Percentiles rank a stretch among this genome's conserved stretches.
These are phyloP conservation scores for Halictus ligatus DNA, from an alignment of 2,888 invertebrate species.

Conservation along the genomic window DNA sequence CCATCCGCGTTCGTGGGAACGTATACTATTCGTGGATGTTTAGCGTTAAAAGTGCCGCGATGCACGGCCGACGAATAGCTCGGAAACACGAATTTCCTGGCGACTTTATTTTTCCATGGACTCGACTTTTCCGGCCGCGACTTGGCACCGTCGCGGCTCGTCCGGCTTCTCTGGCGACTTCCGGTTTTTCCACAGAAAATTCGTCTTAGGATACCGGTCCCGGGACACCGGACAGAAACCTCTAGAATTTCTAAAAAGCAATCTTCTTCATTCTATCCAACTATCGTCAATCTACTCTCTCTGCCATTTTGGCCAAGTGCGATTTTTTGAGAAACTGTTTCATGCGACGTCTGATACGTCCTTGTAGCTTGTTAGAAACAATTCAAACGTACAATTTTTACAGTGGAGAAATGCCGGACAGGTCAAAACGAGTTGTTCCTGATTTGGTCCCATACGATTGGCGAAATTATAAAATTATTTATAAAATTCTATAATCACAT, in stretches of 20 bases:
- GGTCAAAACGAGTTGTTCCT: too few species aligned
- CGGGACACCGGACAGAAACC: constrained; percentile 64
- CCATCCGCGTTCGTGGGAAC: not conserved
- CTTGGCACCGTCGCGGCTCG: constrained; percentile 63
- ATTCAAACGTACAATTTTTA: too few species aligned
- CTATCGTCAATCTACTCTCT: not conserved
- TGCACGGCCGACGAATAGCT: constrained; percentile 16
- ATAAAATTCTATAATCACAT: too few species aligned
- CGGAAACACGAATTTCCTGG: constrained; percentile 48
- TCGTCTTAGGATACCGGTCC: constrained; percentile 23
- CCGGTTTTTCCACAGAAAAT: constrained; percentile 53
- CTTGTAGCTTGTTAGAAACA: too few species aligned
- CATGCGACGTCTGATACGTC: too few species aligned
- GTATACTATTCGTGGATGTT: not conserved
- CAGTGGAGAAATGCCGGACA: too few species aligned
- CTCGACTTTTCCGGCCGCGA: constrained; percentile 31
- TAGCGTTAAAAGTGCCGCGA: not conserved
- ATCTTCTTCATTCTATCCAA: not conserved
- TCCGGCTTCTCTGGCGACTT: constrained; percentile 68
- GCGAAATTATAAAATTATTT: too few species aligned
- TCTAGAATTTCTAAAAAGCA: constrained; percentile 14
- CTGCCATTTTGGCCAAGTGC: not conserved
- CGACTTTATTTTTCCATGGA: constrained; percentile 19
- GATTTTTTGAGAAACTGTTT: not conserved
- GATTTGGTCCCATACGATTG: too few species aligned